These are phyloP conservation scores for Epinephelus malabaricus DNA, from an alignment of 2,797 vertebrate species.

Conservation along the genomic window DNA sequence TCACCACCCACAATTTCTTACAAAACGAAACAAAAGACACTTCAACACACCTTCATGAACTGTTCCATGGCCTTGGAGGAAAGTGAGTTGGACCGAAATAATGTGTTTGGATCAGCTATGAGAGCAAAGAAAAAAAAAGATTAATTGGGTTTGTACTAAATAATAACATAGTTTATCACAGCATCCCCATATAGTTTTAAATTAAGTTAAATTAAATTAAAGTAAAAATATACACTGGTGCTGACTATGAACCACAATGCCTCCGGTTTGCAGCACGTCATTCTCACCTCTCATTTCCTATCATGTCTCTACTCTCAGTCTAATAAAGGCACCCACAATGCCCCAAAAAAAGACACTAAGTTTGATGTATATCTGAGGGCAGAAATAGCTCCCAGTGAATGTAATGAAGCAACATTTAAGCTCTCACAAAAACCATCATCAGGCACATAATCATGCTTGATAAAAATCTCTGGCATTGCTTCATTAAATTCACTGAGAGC, in stretches of 20 bases:
- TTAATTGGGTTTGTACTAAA: not conserved
- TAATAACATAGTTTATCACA: not conserved
- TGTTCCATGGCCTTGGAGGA: conserved; percentile 96
- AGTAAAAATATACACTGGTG: not conserved
- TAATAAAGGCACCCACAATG: not conserved
- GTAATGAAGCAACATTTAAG: conserved; percentile 10
- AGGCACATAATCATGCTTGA: conserved; percentile 24
- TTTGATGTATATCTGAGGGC: not conserved
- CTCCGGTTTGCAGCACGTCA: not conserved
- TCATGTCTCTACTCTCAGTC: not conserved
- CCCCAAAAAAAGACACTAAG: not conserved
- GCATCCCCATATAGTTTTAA: not conserved
- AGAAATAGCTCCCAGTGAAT: conserved; percentile 3
- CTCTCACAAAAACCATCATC: conserved; percentile 12
- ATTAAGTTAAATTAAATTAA: not conserved
- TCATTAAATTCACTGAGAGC: conserved; percentile 20
- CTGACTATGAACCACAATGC: not conserved
- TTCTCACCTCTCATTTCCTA: not conserved
- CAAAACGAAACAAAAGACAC: conserved; percentile 12
- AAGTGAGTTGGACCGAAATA: conserved; percentile 94
- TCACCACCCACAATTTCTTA: not conserved
- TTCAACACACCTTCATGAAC: conserved; percentile 92
- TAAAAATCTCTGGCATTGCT: conserved; percentile 19
- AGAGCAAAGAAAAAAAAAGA: conserved; percentile 44
- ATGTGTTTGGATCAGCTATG: conserved; percentile 93